Base-by-base conservation (phyloP, 2,797 vertebrate genomes). In the Cuniculus paca region DNA sequence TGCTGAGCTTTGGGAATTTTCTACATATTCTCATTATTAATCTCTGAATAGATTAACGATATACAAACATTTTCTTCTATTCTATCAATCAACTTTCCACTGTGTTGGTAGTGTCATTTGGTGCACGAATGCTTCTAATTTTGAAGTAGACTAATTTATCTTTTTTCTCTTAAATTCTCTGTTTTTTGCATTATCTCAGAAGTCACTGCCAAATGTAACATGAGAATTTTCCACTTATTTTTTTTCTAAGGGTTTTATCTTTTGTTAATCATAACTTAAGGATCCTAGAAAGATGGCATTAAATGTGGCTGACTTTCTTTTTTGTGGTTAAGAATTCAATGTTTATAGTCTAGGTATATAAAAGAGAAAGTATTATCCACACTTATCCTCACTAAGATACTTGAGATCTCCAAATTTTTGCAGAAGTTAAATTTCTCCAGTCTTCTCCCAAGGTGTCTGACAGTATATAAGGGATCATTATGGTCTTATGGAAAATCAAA, bases 101-200 rank as follows among this genome's bases (percentile, higher is more conserved):
- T 68, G 19, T 70, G 52, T 83, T 84, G 22, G n/a, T 28, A 85
- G 42, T 31, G n/a, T 72, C 16, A 60, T 58, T 85, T 89, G 48
- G 65, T 42, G 2, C 14, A 31, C 24, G 39, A 56, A 50, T 78
- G 45, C 68, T 78, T 87, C 48, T 36, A 74, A 72, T 20, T 88
- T 63, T 88, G 22, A 74, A 63, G 26, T 16, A 48, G 36, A 52
- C 2, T 13, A 19, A 5, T 28, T 60, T 52, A 42, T 70, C n/a
- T 50, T 74, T 75, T 81, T 93, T 91, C 92, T 45, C 19, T 79
- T 88, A 79, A 50, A 24, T 72, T 95, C 31, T 28, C 10, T 79
- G 1, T 63, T 31, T 88, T 54, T 5, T 85, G 2, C 60, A 20
- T 16, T 39, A 45, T 31, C 8, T 5, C 75, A 89, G 58, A 95